These are phyloP conservation scores for Drosophila suzukii DNA, from an alignment of 1,140 invertebrate genomes.

Conservation along the genomic window DNA sequence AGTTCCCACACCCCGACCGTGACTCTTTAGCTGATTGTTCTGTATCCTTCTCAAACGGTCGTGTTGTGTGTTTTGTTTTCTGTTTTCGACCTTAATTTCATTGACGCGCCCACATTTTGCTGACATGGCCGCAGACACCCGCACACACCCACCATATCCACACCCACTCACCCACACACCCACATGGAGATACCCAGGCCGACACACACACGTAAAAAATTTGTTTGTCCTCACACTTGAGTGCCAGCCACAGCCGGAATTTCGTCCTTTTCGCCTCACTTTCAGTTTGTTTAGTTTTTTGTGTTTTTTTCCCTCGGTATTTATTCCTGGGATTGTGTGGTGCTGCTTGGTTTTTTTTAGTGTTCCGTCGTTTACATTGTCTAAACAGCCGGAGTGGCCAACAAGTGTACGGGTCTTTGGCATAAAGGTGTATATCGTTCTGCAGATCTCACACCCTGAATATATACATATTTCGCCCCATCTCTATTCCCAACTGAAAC, in stretches of 20 bases:
- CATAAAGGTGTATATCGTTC: constrained; percentile 56
- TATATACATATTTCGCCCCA: constrained; percentile 4
- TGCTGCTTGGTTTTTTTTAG: constrained; percentile 40
- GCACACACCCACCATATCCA: not conserved
- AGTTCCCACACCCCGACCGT: constrained; percentile 5
- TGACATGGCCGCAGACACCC: constrained; percentile 45
- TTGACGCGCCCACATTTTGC: constrained; percentile 72
- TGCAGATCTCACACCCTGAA: constrained; percentile 9
- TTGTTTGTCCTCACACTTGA: constrained; percentile 71
- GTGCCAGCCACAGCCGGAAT: constrained; percentile 47
- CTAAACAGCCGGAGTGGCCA: constrained; percentile 71
- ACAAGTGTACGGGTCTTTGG: constrained; percentile 58
- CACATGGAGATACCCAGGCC: not conserved
- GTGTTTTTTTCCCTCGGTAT: constrained; percentile 18
- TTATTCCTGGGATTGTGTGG: constrained; percentile 17
- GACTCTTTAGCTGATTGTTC: constrained; percentile 52
- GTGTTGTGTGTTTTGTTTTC: constrained; percentile 17
- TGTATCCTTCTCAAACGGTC: constrained; percentile 34
- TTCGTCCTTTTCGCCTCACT: constrained; percentile 43
- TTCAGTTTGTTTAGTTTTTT: constrained; percentile 76
- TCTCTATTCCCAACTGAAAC: constrained; percentile 29
- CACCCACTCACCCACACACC: not conserved
- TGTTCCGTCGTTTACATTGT: constrained; percentile 74
- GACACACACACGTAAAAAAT: constrained; percentile 58
- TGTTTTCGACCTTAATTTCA: constrained; percentile 64